phyloP scores from a whole-genome alignment of 2,113 vertebrate species.

The Malurus elegans region DNA sequence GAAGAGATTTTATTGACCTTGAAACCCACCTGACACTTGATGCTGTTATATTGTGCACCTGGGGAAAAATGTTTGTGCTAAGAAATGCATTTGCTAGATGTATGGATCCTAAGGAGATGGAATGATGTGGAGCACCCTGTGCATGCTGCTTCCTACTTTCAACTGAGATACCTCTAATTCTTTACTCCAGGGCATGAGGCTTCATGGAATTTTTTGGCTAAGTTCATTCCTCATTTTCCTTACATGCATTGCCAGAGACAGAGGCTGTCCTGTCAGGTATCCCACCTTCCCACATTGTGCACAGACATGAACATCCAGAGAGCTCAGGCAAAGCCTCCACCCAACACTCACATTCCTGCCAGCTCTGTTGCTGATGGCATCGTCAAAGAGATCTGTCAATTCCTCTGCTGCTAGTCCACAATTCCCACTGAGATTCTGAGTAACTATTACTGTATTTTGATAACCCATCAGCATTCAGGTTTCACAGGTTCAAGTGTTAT shows the following conservation, averaged over 20 bases:
- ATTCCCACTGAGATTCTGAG: neutral
- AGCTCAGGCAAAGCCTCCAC: neutral
- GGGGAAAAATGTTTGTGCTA: conserved; percentile 8
- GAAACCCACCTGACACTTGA: neutral
- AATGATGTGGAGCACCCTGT: neutral
- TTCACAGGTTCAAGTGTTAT: neutral
- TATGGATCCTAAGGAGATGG: neutral
- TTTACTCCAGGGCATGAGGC: neutral
- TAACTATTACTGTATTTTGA: neutral
- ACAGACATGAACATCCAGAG: neutral
- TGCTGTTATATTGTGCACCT: conserved; percentile 2
- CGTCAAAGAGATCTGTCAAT: neutral
- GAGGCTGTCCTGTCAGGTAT: neutral
- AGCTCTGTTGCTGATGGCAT: neutral
- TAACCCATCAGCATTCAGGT: neutral
- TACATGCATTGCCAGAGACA: neutral
- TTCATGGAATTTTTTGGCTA: neutral
- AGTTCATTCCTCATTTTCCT: neutral
- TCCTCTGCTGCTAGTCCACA: neutral
- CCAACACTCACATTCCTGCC: neutral
- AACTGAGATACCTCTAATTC: neutral
- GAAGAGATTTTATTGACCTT: conserved; percentile 32
- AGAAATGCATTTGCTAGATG: neutral
- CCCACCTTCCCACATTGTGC: neutral
- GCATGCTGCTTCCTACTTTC: neutral